Evolutionary conservation across 2,113 vertebrate genomes (phyloP), one percentile per base, ranked within the genome.

Genomic region (Pseudopipra pipra): DNA sequence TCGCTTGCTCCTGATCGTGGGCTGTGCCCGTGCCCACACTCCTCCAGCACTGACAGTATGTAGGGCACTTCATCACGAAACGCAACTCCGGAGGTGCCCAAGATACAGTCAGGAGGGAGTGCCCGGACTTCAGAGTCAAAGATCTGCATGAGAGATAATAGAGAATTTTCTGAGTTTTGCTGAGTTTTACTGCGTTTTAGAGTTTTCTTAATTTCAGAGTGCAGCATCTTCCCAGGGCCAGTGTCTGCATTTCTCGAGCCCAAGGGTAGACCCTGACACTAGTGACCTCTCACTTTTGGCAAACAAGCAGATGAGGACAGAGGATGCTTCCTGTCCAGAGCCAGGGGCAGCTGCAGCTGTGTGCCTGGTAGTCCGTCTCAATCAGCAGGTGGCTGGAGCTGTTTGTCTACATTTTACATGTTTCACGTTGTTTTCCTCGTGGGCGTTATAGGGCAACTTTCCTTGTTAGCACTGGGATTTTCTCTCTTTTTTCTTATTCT

Each of bases 321-420:
- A 58, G 23, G 46, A 55, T 49, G 44, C 30, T 85, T 58, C 58
- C 0, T 62, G 19, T 63, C 21, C 66, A 44, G 77, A 84, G 3
- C 19, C 31, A 31, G 30, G n/a, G 80, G 23, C 35, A 88, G 84
- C 58, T 80, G 80, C 91, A 87, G 68, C 93, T 95, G 59, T 61
- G 24, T 62, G 80, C 65, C 73, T 81, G 56, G 73, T 87, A 92
- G 80, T 81, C 77, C 5, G 4, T 14, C 1, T 0, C 47, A 28
- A 37, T 90, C 84, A 96, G 87, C 89, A 95, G 94, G 96, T 96
- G 74, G 70, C 52, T 89, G 87, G 76, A 93, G 56, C 30, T 81
- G 47, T 72, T 89, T 92, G 56, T 78, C 93, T 81, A 37, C 30
- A 25, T 76, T 89, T 77, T 66, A 31, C 68, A 16, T 93, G 76